A percentile compares a stretch with the other conserved stretches of the same genome.
phyloP scores from a whole-genome alignment of 2,113 vertebrate species.

The Bubo blakistoni region DNA sequence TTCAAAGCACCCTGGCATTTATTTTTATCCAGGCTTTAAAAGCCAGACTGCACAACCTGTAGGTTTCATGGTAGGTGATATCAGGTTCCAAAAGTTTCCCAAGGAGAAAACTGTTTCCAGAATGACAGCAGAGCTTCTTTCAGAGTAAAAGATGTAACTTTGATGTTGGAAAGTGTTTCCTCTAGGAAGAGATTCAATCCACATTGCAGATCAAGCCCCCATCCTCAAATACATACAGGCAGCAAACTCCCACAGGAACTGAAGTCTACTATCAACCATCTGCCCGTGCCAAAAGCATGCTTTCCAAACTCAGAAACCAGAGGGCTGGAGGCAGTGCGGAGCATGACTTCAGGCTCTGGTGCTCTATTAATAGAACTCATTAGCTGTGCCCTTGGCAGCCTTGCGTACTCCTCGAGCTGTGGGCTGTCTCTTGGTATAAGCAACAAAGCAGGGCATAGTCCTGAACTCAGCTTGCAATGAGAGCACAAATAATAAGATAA shows the following conservation, averaged over 20 bases:
- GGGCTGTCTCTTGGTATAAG: not conserved
- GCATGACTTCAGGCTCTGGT: not conserved
- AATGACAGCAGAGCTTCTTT: not conserved
- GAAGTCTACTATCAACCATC: not conserved
- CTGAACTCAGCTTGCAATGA: not conserved
- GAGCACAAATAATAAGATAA: not conserved
- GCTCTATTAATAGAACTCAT: not conserved
- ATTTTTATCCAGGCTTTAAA: not conserved
- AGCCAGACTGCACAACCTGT: not conserved
- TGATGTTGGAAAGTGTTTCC: not conserved
- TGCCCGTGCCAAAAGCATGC: not conserved
- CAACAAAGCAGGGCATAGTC: not conserved
- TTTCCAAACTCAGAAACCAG: not conserved
- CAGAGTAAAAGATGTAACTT: not conserved
- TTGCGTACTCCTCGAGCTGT: accelerated
- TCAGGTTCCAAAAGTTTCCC: not conserved
- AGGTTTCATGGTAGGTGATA: not conserved
- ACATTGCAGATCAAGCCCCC: not conserved
- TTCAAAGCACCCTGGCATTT: not conserved
- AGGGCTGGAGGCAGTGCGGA: not conserved
- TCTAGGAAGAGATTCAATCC: not conserved
- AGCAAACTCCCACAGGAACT: not conserved
- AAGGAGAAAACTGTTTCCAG: not conserved
- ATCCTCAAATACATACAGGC: not conserved
- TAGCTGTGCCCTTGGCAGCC: not conserved